These are phyloP conservation scores for Stenolophus ochropezus DNA, from an alignment of 2,888 invertebrate genomes.

Conservation along the genomic window DNA sequence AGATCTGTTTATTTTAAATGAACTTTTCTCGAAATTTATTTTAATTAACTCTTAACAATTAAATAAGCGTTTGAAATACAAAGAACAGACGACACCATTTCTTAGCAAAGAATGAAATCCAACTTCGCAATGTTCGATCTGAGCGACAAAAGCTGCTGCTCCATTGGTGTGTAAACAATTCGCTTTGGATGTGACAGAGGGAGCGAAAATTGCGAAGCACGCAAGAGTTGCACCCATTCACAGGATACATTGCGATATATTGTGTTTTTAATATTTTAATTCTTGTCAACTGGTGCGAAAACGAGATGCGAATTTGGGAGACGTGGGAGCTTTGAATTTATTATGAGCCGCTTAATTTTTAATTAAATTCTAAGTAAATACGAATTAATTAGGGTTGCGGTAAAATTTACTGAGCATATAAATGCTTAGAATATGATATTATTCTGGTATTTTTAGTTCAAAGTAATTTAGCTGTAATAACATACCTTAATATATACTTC, in stretches of 20 bases:
- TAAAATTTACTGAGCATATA: background rate
- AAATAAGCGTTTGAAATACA: too few species aligned
- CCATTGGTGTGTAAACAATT: background rate
- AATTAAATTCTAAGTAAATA: background rate
- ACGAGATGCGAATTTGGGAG: background rate
- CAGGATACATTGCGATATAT: background rate
- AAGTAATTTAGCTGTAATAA: background rate
- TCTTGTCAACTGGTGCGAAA: background rate
- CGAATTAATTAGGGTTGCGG: background rate
- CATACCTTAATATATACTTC: background rate
- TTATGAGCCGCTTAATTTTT: background rate
- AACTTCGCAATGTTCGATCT: too few species aligned
- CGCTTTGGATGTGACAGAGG: slow-evolving; percentile 3
- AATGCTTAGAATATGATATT: background rate
- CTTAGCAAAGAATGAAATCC: too few species aligned
- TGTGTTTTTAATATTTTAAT: slow-evolving; percentile 19
- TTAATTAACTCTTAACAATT: too few species aligned
- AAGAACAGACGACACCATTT: too few species aligned
- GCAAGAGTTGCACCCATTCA: slow-evolving; percentile 6
- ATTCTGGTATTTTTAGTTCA: background rate
- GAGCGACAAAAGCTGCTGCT: background rate
- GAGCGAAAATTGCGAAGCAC: slow-evolving; percentile 21
- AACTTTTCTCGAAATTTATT: too few species aligned
- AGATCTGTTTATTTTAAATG: too few species aligned
- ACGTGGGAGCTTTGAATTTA: background rate